These are phyloP conservation scores for Mixornis gularis DNA, from an alignment of 2,113 vertebrate genomes.

Conservation along the genomic window DNA sequence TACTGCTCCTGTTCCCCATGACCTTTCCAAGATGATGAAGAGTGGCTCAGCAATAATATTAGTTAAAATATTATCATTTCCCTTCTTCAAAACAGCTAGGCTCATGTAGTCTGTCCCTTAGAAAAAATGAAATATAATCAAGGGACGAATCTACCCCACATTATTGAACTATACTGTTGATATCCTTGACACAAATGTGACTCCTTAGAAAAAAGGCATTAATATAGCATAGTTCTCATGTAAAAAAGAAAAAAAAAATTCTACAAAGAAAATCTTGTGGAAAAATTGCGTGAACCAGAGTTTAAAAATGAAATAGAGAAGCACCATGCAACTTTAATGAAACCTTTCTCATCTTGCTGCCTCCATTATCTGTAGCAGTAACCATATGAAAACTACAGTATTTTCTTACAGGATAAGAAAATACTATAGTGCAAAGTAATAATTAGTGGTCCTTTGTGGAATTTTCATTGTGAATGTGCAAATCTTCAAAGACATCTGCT, in stretches of 20 bases:
- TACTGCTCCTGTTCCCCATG: not conserved
- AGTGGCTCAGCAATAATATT: not conserved
- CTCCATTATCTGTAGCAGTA: not conserved
- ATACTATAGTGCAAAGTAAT: not conserved
- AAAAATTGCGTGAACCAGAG: not conserved
- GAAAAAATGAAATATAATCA: not conserved
- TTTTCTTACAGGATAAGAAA: not conserved
- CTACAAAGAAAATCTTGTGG: not conserved
- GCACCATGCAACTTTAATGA: not conserved
- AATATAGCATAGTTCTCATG: not conserved
- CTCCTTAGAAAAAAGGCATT: not conserved
- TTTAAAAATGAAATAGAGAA: not conserved
- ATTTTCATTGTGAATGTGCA: not conserved
- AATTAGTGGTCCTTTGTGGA: not conserved
- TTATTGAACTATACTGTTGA: not conserved
- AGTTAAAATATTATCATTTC: not conserved
- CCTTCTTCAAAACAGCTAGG: not conserved
- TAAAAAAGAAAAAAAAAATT: not conserved
- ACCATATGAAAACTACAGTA: not conserved
- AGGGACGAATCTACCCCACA: not conserved
- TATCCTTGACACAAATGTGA: not conserved
- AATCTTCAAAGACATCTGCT: not conserved
- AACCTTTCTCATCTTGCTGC: not conserved
- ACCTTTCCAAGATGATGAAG: not conserved
- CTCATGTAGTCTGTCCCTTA: not conserved